These are phyloP conservation scores for Tiliacea citrago DNA, from an alignment of 2,888 invertebrate species.

Conservation along the genomic window DNA sequence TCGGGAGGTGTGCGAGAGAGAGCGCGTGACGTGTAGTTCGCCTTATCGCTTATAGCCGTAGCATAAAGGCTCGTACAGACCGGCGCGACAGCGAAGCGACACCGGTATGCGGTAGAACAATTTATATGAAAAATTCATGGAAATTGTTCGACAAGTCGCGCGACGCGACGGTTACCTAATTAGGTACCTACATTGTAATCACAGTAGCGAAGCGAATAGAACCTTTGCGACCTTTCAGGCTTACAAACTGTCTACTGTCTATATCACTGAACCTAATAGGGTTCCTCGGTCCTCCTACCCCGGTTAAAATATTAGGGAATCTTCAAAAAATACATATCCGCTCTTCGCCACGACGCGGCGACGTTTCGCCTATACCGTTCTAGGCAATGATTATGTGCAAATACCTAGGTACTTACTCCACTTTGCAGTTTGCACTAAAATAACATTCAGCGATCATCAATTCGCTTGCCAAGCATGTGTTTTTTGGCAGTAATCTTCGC, in stretches of 20 bases:
- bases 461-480: conserved; percentile 17
- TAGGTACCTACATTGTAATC: too few species aligned
- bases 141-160: too few species aligned
- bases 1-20: too few species aligned
- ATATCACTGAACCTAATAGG: background rate
- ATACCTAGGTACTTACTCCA: background rate
- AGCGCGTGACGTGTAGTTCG: too few species aligned
- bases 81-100: too few species aligned
- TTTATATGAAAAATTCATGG: too few species aligned
- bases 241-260: background rate
- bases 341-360: too few species aligned
- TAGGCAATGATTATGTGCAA: background rate
- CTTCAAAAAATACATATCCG: background rate
- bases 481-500: conserved; percentile 4
- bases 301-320: background rate
- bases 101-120: too few species aligned
- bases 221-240: background rate
- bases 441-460: conserved; percentile 2
- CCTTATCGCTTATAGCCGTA: too few species aligned
- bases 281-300: background rate
- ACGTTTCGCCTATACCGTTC: background rate
- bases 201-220: too few species aligned
- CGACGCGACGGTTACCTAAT: too few species aligned
- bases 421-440: conserved; percentile 6
- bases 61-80: too few species aligned